Base-by-base conservation (phyloP, 2,113 vertebrate genomes). In the Marmota monax region DNA sequence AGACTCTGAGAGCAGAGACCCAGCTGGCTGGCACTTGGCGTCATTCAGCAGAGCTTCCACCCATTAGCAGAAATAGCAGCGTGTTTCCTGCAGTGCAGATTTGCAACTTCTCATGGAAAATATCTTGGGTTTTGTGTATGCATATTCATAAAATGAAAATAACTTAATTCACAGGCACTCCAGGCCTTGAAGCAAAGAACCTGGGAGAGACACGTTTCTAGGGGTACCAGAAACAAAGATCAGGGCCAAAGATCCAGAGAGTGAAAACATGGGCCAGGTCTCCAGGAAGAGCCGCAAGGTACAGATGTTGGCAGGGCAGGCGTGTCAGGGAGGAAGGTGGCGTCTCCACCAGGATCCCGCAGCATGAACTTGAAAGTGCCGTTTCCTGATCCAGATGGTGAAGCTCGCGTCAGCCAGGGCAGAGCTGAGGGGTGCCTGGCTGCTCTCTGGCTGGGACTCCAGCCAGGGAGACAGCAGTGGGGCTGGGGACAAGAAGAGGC, bases 71-170 rank as follows among this genome's bases (percentile, higher is more conserved):
- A 32, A 97, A 93, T 56, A 97, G 92, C 86, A 95, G 77, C 77
- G 85, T 39, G 77, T 74, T 97, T 97, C 88, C 93, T 97, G 48
- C 78, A 95, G 70, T 97, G 95, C 86, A 93, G 88, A 96, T 95
- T 91, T 61, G 87, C 29, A 93, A 90, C 84, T 97, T 96, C 95
- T 95, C 83, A 95, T 37, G 58, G 97, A 98, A 98, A 98, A 90
- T 94, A 97, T 79, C 76, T 93, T 93, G 82, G 84, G 73, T 65
- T 97, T 95, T 97, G 61, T 37, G 92, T 56, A 94, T 88, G 97
- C 94, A 97, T 94, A 97, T 95, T 97, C 97, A 97, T 96, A 92
- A 96, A 97, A 82, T 83, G 80, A 92, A 98, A 98, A 95, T 91
- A 90, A 94, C 92, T 94, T 83, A 92, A 96, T 97, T 91, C 73